A percentile compares a stretch with the other conserved stretches of the same genome.
Conservation (phyloP, 92 coral and sea anemone genomes). For the Parazoanthus darwini region DNA sequence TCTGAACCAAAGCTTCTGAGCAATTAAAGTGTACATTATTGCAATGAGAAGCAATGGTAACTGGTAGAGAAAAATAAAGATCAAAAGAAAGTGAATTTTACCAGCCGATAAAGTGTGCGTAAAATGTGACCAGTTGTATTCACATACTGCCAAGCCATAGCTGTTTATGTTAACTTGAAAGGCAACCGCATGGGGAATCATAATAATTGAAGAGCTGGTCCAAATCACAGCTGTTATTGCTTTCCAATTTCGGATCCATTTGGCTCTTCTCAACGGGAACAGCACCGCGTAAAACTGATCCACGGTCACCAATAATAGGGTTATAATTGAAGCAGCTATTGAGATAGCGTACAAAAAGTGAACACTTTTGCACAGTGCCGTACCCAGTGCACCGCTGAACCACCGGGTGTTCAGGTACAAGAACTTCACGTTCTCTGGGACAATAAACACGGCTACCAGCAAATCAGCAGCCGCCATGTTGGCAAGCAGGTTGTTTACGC, state of each 20-base stretch:
- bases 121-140: background rate
- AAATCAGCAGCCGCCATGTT: slow-evolving; percentile 72
- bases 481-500: slow-evolving; percentile 58
- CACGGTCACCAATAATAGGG: slow-evolving; percentile 53
- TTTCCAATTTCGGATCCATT: slow-evolving; percentile 50
- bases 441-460: slow-evolving; percentile 43
- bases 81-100: slow-evolving; percentile 37
- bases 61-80: slow-evolving; percentile 55
- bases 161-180: slow-evolving; percentile 26
- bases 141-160: background rate
- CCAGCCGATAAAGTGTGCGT: slow-evolving; percentile 31
- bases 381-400: slow-evolving; percentile 60
- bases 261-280: slow-evolving; percentile 53
- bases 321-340: slow-evolving; percentile 65
- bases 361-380: slow-evolving; percentile 52
- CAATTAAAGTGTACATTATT: slow-evolving; percentile 53
- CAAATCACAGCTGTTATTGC: slow-evolving; percentile 58
- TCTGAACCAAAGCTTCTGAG: slow-evolving; percentile 62
- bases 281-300: slow-evolving; percentile 68
- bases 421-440: slow-evolving; percentile 49
- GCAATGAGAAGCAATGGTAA: slow-evolving; percentile 61
- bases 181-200: slow-evolving; percentile 50
- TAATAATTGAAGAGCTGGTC: slow-evolving; percentile 41
- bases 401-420: slow-evolving; percentile 43
- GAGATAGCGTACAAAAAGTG: slow-evolving; percentile 50